phyloP scores from a whole-genome alignment of 2,113 vertebrate genomes.

The Cyphomyrus discorhynchus region DNA sequence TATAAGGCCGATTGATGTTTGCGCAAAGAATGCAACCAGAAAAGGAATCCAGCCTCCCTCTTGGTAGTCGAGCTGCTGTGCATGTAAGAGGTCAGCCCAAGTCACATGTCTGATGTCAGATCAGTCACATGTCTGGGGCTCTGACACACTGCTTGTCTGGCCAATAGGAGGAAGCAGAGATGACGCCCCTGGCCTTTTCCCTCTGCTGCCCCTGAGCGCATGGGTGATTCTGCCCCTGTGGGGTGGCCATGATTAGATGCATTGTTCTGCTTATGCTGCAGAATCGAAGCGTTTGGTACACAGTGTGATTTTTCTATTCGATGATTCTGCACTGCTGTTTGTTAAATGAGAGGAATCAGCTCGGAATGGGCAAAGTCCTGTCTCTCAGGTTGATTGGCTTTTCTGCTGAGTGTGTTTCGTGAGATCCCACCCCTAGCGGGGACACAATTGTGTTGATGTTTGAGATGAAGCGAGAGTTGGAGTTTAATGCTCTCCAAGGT shows the following conservation, averaged over 20 bases:
- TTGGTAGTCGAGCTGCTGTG: background rate
- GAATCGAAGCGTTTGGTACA: background rate
- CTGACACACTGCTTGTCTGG: background rate
- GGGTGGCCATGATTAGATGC: background rate
- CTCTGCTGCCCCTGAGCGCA: background rate
- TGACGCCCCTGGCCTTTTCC: background rate
- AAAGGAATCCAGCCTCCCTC: background rate
- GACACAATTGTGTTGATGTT: background rate
- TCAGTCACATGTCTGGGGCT: background rate
- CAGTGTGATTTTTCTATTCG: background rate
- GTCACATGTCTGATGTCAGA: background rate
- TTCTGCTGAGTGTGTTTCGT: background rate
- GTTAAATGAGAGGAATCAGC: background rate
- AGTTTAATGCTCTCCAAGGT: background rate
- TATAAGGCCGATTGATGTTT: background rate
- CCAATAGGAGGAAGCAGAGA: background rate
- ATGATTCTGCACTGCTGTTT: background rate
- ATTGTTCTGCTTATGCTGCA: background rate
- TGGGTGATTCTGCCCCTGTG: background rate
- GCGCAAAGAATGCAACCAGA: background rate
- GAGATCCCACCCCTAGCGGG: background rate
- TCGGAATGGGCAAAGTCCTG: background rate
- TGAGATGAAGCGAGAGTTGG: background rate
- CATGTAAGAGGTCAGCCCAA: conserved; percentile 3
- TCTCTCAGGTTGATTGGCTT: background rate